Evolutionary conservation across 2,797 vertebrate species (phyloP).

Genomic region (Labroides dimidiatus): DNA sequence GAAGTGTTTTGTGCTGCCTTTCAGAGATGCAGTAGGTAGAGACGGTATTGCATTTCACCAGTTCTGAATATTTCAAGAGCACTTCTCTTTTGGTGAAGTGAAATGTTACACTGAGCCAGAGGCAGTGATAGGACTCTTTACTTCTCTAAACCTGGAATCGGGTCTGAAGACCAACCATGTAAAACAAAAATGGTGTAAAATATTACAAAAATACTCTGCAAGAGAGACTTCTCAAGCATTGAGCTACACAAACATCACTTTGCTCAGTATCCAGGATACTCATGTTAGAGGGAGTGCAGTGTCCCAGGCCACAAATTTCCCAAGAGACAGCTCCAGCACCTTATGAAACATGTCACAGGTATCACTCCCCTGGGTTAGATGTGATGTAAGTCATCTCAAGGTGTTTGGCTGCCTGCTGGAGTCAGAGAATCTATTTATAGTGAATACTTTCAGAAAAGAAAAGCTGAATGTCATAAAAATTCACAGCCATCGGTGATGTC

Average conservation of each 20-base stretch:
- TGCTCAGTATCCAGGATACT: neutral
- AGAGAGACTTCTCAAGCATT: neutral
- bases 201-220: neutral
- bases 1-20: constrained; percentile 38
- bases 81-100: constrained; percentile 61
- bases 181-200: neutral
- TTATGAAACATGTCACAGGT: constrained; percentile 25
- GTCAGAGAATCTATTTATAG: neutral
- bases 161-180: neutral
- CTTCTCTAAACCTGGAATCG: constrained; percentile 31
- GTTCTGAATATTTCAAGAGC: constrained; percentile 78
- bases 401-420: neutral
- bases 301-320: constrained; percentile 18
- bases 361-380: constrained; percentile 4
- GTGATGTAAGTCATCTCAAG: constrained; percentile 14
- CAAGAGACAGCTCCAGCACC: neutral
- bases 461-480: too few species aligned
- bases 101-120: constrained; percentile 39
- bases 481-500: neutral
- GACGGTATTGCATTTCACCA: constrained; percentile 70
- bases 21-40: constrained; percentile 38
- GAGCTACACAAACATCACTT: neutral
- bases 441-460: neutral
- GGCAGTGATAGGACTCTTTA: constrained; percentile 12
- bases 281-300: constrained; percentile 1